Evolutionary conservation across 1,140 invertebrate species (phyloP).

Genomic region (Papilio glaucus): DNA sequence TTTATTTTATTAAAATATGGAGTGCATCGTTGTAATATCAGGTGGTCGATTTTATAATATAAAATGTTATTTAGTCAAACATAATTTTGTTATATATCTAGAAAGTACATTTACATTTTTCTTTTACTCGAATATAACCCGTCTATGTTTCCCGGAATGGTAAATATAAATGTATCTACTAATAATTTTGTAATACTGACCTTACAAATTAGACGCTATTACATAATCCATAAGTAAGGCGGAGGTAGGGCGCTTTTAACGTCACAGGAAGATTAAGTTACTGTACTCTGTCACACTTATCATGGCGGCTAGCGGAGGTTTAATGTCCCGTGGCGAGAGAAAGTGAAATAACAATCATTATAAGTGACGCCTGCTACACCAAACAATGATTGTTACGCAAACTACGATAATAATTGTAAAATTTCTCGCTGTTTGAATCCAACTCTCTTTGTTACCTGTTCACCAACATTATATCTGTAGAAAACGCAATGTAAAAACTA

Average conservation of each 20-base stretch:
- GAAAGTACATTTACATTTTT: slow-evolving; percentile 3
- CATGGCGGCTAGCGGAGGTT: slow-evolving; percentile 40
- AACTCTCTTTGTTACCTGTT: neutral
- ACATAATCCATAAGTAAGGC: slow-evolving; percentile 12
- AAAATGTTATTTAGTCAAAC: too few species aligned
- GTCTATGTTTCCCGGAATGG: neutral
- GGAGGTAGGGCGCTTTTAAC: neutral
- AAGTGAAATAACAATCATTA: slow-evolving; percentile 38
- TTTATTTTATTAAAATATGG: too few species aligned
- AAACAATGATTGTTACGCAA: slow-evolving; percentile 15
- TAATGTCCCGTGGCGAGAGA: slow-evolving; percentile 41
- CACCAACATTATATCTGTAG: neutral
- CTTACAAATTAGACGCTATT: neutral
- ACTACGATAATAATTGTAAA: neutral
- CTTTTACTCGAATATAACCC: neutral
- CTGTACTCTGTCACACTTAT: slow-evolving; percentile 43
- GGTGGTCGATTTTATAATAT: too few species aligned
- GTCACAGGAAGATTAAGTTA: slow-evolving; percentile 29
- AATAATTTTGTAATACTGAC: neutral
- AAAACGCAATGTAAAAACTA: neutral
- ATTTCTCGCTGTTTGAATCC: neutral
- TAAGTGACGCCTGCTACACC: neutral
- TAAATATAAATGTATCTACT: neutral
- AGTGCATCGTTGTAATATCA: too few species aligned
- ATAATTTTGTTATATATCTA: too few species aligned